These are phyloP conservation scores for Perca fluviatilis DNA, from an alignment of 2,113 vertebrate species.

Conservation along the genomic window DNA sequence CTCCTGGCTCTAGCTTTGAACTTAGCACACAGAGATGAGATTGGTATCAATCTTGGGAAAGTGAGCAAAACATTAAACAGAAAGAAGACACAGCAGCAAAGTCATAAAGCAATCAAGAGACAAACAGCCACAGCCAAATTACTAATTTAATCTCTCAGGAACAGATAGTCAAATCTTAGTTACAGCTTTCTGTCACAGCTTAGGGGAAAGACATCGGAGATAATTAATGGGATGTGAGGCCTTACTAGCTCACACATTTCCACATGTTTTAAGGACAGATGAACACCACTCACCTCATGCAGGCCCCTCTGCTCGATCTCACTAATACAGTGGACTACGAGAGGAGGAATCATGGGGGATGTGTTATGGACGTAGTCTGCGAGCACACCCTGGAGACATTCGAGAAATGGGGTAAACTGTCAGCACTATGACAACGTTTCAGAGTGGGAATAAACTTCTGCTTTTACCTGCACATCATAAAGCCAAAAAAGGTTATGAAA, in stretches of 20 bases:
- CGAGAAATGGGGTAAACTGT: not conserved
- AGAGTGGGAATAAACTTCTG: not conserved
- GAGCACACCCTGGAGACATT: constrained; percentile 87
- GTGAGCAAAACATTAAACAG: not conserved
- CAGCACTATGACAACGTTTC: not conserved
- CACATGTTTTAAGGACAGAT: not conserved
- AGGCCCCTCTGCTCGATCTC: constrained; percentile 97
- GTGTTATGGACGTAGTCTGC: constrained; percentile 90
- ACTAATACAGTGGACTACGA: constrained; percentile 95
- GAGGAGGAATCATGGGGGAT: constrained; percentile 94
- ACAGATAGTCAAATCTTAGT: constrained; percentile 54
- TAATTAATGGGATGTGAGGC: constrained; percentile 7
- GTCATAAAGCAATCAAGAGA: constrained; percentile 16
- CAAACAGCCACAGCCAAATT: constrained; percentile 28
- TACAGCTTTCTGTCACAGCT: constrained; percentile 32
- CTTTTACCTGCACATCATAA: not conserved
- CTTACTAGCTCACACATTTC: constrained; percentile 15
- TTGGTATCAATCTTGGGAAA: not conserved
- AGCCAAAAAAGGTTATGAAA: not conserved
- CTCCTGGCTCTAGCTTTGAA: not conserved
- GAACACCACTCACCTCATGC: constrained; percentile 86
- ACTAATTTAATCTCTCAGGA: constrained; percentile 34
- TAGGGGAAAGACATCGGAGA: constrained; percentile 29
- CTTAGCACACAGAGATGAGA: not conserved
- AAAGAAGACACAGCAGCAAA: constrained; percentile 20